Evolutionary conservation across 2,888 invertebrate species (phyloP).

Genomic region (Erebia palarica): DNA sequence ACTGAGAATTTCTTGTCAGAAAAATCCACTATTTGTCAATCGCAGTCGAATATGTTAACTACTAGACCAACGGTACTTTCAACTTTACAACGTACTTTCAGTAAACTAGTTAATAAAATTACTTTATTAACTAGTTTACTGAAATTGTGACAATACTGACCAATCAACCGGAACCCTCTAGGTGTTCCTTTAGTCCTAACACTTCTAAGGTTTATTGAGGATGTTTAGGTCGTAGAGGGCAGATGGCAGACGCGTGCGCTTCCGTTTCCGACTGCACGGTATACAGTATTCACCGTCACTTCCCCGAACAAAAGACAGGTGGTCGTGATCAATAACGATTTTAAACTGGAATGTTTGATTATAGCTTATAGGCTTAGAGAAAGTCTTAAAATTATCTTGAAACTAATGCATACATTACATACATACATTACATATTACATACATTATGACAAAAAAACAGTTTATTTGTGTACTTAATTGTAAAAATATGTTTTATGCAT

Average conservation of each 20-base stretch:
- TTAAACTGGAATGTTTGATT: conserved; percentile 32
- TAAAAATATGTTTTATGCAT: too few relatives aligned
- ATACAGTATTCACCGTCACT: conserved; percentile 28
- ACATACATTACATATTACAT: too few relatives aligned
- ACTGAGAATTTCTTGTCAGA: too few relatives aligned
- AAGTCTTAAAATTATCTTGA: not conserved
- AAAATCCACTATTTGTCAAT: too few relatives aligned
- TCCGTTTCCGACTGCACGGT: conserved; percentile 63
- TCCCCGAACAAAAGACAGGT: conserved; percentile 45
- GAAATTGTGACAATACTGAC: conserved; percentile 9
- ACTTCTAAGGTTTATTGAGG: conserved; percentile 76
- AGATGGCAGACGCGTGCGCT: conserved; percentile 70
- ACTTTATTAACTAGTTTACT: too few relatives aligned
- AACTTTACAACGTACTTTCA: too few relatives aligned
- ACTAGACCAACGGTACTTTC: too few relatives aligned
- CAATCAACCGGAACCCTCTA: conserved; percentile 39
- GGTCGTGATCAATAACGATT: conserved; percentile 43
- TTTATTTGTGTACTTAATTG: too few relatives aligned
- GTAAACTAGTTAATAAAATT: not conserved
- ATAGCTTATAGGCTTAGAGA: conserved; percentile 16
- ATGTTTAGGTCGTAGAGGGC: conserved; percentile 65
- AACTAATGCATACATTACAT: too few relatives aligned
- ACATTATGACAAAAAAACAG: too few relatives aligned
- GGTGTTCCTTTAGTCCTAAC: conserved; percentile 47
- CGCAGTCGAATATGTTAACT: too few relatives aligned